A percentile compares a stretch with the other conserved stretches of the same genome.
Conservation (phyloP, 2,888 invertebrate species). For the Norana najaformis region DNA sequence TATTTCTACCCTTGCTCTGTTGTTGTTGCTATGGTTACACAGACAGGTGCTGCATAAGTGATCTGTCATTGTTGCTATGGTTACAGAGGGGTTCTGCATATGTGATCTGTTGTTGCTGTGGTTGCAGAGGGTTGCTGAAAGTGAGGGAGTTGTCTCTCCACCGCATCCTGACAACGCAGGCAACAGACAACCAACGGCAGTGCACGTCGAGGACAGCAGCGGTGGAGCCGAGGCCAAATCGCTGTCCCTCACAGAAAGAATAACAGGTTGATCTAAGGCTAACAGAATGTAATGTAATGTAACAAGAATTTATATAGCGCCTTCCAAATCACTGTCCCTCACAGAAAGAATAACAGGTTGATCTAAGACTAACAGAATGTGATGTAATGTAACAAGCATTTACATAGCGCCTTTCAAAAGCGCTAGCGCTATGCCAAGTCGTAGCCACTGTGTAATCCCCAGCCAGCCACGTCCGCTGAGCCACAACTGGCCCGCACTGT, state of each 20-base stretch:
- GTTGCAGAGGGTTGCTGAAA: neutral
- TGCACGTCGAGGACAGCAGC: neutral
- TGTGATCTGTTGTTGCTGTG: neutral
- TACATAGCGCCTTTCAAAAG: too few species aligned
- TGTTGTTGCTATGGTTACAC: too few species aligned
- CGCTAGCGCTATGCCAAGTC: too few species aligned
- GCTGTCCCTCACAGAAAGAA: neutral
- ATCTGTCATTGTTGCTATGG: too few species aligned
- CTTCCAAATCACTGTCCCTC: neutral
- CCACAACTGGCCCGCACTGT: too few species aligned
- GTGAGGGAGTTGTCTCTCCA: neutral
- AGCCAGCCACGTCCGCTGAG: too few species aligned
- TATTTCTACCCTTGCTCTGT: too few species aligned
- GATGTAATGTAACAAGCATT: neutral
- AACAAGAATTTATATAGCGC: neutral
- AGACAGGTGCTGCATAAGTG: too few species aligned
- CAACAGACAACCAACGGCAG: neutral
- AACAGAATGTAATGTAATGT: too few species aligned
- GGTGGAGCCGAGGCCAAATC: neutral
- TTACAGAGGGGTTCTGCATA: too few species aligned
- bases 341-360: constrained; percentile 17
- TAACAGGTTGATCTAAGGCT: neutral
- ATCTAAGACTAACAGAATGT: neutral
- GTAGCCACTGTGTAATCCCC: too few species aligned
- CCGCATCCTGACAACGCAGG: neutral